Evolutionary conservation across 2,113 vertebrate species (phyloP).

Genomic region (Pseudorhombus dupliciocellatus): DNA sequence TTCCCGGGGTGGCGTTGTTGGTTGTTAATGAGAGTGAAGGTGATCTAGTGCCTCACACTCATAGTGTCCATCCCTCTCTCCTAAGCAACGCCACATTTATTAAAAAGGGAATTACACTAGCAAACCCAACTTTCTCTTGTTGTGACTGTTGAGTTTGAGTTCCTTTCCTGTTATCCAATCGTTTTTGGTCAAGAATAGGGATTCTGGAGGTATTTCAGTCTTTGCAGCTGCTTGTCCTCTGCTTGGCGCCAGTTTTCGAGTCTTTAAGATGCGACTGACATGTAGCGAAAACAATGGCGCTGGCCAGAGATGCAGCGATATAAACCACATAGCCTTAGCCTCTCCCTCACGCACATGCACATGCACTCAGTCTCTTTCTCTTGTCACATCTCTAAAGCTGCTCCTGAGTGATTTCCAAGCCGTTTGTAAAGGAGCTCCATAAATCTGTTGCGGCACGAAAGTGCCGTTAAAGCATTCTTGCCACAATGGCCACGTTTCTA

Average conservation of each 20-base stretch:
- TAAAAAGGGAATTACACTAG: no score
- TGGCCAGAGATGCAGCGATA: constrained; percentile 41
- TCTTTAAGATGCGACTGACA: constrained; percentile 34
- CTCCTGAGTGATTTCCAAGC: constrained; percentile 65
- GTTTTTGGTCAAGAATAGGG: background rate
- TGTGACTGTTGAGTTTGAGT: no score
- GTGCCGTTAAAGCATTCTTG: constrained; percentile 23
- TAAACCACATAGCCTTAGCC: constrained; percentile 24
- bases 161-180: no score
- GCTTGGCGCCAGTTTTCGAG: constrained; percentile 8
- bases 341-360: background rate
- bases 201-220: background rate
- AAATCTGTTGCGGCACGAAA: constrained; percentile 62
- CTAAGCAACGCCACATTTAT: no score
- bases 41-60: no score
- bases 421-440: constrained; percentile 58
- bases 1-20: no score
- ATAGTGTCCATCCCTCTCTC: no score
- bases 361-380: background rate
- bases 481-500: constrained; percentile 40
- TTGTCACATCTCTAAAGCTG: constrained; percentile 49
- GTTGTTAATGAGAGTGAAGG: no score
- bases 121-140: no score
- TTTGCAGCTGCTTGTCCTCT: background rate
- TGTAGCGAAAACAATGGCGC: constrained; percentile 35